These are phyloP conservation scores for Recurvirostra avosetta DNA, from an alignment of 2,113 vertebrate species.

Conservation along the genomic window DNA sequence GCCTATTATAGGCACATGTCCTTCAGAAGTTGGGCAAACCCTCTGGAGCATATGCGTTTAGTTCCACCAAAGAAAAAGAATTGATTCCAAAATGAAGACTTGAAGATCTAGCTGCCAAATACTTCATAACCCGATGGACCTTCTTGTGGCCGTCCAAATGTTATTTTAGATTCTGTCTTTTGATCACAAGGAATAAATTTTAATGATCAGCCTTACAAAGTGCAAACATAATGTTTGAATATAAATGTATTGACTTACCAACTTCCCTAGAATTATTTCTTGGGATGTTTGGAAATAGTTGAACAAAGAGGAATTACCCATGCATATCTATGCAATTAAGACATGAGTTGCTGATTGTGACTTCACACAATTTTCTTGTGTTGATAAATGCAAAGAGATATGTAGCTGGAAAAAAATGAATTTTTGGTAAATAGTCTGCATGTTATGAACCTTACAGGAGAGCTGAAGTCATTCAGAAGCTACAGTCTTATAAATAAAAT, in stretches of 20 bases:
- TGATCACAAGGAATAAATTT: neutral
- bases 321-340: neutral
- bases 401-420: neutral
- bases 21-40: slow-evolving; percentile 76
- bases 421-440: neutral
- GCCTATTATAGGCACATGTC: slow-evolving; percentile 79
- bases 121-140: neutral
- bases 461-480: neutral
- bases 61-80: slow-evolving; percentile 49
- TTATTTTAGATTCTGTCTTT: neutral
- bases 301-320: neutral
- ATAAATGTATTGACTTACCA: neutral
- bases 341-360: neutral
- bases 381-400: neutral
- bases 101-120: slow-evolving; percentile 40
- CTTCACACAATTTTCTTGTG: neutral
- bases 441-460: neutral
- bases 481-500: neutral
- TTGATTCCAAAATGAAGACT: slow-evolving; percentile 55
- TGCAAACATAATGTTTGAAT: neutral
- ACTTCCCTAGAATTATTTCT: neutral
- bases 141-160: neutral
- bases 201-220: neutral
- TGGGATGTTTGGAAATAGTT: neutral
- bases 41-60: slow-evolving; percentile 63